A percentile compares a stretch with the other conserved stretches of the same genome.
These are phyloP conservation scores for Acipenser ruthenus DNA, from an alignment of 2,797 vertebrate species.

Conservation along the genomic window DNA sequence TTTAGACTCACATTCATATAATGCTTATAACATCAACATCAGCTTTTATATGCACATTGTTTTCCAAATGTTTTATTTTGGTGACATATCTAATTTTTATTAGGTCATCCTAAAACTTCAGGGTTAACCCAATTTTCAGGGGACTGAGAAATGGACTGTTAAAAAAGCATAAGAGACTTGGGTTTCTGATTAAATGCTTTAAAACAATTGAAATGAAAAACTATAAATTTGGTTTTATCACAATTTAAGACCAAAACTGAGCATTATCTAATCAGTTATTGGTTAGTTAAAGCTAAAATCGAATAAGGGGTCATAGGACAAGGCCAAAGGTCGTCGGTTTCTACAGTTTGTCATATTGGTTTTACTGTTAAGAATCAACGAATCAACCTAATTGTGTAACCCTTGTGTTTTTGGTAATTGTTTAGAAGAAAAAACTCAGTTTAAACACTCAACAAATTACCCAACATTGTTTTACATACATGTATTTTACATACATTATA, in stretches of 20 bases:
- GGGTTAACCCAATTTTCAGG: too few species aligned
- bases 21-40: too few species aligned
- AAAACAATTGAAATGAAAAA: conserved; percentile 70
- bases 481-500: too few species aligned
- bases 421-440: conserved; percentile 29
- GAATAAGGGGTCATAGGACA: conserved; percentile 67
- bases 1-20: too few species aligned
- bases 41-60: too few species aligned
- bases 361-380: conserved; percentile 47
- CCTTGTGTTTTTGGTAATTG: conserved; percentile 27
- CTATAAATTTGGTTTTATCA: conserved; percentile 71
- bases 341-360: conserved; percentile 62
- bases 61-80: too few species aligned
- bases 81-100: too few species aligned
- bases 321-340: conserved; percentile 67
- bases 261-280: conserved; percentile 69
- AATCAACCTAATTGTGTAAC: conserved; percentile 44
- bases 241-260: conserved; percentile 39
- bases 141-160: too few species aligned
- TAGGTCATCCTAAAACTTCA: too few species aligned
- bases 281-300: conserved; percentile 65
- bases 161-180: conserved; percentile 4
- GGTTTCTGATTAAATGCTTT: conserved; percentile 49
- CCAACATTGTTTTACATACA: too few species aligned
- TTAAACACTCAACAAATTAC: conserved; percentile 2